phyloP scores from a whole-genome alignment of 2,888 invertebrate genomes.

The Drosophila ustulata region DNA sequence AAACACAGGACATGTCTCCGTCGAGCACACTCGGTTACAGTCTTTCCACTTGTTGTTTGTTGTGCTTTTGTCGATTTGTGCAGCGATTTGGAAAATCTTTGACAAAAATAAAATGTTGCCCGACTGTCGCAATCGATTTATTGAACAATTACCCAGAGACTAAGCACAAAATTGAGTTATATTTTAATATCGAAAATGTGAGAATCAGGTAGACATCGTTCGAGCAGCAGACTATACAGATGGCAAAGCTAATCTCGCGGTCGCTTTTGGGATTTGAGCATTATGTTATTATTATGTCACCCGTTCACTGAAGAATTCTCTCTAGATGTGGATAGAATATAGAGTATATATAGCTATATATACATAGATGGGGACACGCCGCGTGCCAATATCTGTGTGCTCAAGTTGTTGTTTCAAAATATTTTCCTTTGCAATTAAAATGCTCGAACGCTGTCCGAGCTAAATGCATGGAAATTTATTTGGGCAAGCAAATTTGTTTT shows the following conservation, averaged over 20 bases:
- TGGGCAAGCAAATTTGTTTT: conserved; percentile 54
- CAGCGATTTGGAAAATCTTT: conserved; percentile 80
- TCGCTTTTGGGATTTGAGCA: conserved; percentile 24
- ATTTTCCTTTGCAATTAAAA: conserved; percentile 45
- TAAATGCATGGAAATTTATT: conserved; percentile 69
- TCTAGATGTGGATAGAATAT: conserved; percentile 10
- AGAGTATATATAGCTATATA: conserved; percentile 1
- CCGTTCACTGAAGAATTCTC: conserved; percentile 9
- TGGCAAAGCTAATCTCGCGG: conserved; percentile 19
- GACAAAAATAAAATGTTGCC: conserved; percentile 64
- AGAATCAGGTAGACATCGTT: neutral
- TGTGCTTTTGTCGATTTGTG: conserved; percentile 61
- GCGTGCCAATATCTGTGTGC: conserved; percentile 30
- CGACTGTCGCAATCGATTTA: conserved; percentile 62
- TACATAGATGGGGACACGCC: conserved; percentile 16
- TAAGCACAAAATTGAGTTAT: conserved; percentile 20
- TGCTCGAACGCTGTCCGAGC: conserved; percentile 37
- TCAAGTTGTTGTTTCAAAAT: conserved; percentile 15
- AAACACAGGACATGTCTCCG: neutral
- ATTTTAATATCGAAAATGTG: neutral
- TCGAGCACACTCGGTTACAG: neutral
- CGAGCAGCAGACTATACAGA: conserved; percentile 2
- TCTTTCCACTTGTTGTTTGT: conserved; percentile 8
- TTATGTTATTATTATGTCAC: conserved; percentile 42
- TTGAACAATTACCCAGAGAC: conserved; percentile 50